A percentile compares a stretch with the other conserved stretches of the same genome.
phyloP scores from a whole-genome alignment of 2,797 vertebrate genomes.

The Cirrhinus mrigala region DNA sequence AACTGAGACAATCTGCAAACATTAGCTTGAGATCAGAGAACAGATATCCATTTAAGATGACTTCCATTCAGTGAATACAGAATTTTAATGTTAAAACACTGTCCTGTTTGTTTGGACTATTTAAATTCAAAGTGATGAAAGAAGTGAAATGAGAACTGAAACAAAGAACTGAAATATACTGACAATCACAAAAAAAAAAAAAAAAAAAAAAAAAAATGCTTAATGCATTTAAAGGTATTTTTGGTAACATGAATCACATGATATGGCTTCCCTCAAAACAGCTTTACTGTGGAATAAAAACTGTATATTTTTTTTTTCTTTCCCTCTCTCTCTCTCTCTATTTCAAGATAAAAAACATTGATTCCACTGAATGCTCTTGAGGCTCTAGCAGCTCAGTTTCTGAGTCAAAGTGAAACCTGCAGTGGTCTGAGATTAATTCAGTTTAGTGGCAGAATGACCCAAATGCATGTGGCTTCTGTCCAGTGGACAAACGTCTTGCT shows the following conservation, averaged over 20 bases:
- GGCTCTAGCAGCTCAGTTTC: neutral
- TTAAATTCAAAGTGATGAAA: neutral
- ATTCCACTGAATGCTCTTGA: neutral
- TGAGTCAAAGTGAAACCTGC: constrained; percentile 17
- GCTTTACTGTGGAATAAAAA: neutral
- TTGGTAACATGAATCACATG: neutral
- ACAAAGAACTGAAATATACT: neutral
- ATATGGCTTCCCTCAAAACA: neutral
- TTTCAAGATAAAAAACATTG: neutral
- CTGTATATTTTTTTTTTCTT: neutral
- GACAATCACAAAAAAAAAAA: neutral
- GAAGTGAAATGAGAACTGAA: neutral
- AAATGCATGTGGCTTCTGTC: neutral
- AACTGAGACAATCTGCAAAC: neutral
- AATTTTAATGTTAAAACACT: neutral
- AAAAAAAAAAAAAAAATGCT: too few species aligned
- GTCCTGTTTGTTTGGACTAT: neutral
- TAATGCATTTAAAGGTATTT: neutral
- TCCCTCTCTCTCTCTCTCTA: neutral
- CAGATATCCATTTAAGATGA: neutral
- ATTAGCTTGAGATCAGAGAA: neutral
- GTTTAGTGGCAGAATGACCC: neutral
- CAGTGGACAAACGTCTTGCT: neutral
- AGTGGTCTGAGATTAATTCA: neutral
- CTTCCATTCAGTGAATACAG: neutral